Evolutionary conservation across 1,140 invertebrate genomes (phyloP), one percentile per base, ranked within the genome.

Genomic region (Physella acuta): DNA sequence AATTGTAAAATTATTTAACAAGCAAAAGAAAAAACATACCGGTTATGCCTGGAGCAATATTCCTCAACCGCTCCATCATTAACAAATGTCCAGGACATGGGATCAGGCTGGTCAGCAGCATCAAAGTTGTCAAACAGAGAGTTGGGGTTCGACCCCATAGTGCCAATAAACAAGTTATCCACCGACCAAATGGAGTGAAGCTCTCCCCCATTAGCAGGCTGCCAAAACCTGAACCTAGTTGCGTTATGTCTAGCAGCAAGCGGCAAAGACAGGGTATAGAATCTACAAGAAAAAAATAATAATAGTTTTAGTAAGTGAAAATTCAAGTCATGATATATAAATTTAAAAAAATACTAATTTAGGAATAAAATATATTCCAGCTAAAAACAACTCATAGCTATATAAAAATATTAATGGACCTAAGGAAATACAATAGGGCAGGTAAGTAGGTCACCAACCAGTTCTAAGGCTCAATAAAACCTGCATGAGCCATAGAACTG

Each of bases 211-310:
- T 83, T 83, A 3, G 77, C 71, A 8, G 86, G 84, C 68, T 87
- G 86, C 86, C 86, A 87, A 58, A 87, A 81, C 33, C 85, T 71
- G 58, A 87, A 83, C 33, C 85, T 76, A 24, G 85, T 86, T 5
- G 85, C 78, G 74, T 86, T 86, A n/a, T 79, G 81, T 51, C 75
- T 77, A 1, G 82, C 78, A 31, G 59, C 60, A 51, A 71, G 65
- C 28, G 81, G 79, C 39, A 82, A 62, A 24, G 71, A 52, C 33
- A 82, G n/a, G 52, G 74, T 75, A 65, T 78, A 81, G 56, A 79
- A 81, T 53, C 82, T 82, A 66, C n/a, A 70, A 70, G 1, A 20
- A 20, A 2, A 71, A 44, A 64, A 64, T 8, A 68, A 61, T 62
- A 37, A 34, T 0, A n/a, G n/a, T n/a, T n/a, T n/a, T n/a, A n/a